A percentile compares a stretch with the other conserved stretches of the same genome.
These are phyloP conservation scores for Terrapene triunguis DNA, from an alignment of 2,113 vertebrate species.

Conservation along the genomic window DNA sequence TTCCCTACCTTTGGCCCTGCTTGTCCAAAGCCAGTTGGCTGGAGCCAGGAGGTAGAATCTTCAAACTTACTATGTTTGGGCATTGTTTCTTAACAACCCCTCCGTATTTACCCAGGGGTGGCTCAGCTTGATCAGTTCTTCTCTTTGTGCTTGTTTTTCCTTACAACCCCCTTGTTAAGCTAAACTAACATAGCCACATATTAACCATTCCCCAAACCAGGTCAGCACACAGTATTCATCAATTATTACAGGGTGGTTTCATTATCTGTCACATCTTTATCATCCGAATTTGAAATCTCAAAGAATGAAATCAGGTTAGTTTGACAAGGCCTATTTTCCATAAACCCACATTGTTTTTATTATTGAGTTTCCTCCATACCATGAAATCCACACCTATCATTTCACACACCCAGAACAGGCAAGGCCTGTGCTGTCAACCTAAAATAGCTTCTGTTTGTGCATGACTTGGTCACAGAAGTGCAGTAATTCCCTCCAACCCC, in stretches of 20 bases:
- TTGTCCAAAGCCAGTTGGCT: too few relatives aligned
- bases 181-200: too few relatives aligned
- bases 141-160: too few relatives aligned
- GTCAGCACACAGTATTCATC: background rate
- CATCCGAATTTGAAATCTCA: background rate
- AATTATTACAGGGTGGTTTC: background rate
- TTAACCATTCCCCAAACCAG: background rate
- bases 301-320: background rate
- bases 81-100: too few relatives aligned
- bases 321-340: background rate
- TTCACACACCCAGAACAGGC: background rate
- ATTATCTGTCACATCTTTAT: background rate
- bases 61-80: too few relatives aligned
- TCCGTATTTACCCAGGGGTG: too few relatives aligned
- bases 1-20: too few relatives aligned
- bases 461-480: background rate
- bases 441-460: background rate
- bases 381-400: background rate
- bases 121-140: too few relatives aligned
- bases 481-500: too few relatives aligned
- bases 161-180: too few relatives aligned
- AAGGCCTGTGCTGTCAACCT: background rate
- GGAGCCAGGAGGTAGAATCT: too few relatives aligned
- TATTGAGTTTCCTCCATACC: background rate
- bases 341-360: background rate